Percentiles rank a stretch among this genome's conserved stretches.
Conservation (phyloP, 2,888 invertebrate genomes). For the Leptogaster cylindrica region DNA sequence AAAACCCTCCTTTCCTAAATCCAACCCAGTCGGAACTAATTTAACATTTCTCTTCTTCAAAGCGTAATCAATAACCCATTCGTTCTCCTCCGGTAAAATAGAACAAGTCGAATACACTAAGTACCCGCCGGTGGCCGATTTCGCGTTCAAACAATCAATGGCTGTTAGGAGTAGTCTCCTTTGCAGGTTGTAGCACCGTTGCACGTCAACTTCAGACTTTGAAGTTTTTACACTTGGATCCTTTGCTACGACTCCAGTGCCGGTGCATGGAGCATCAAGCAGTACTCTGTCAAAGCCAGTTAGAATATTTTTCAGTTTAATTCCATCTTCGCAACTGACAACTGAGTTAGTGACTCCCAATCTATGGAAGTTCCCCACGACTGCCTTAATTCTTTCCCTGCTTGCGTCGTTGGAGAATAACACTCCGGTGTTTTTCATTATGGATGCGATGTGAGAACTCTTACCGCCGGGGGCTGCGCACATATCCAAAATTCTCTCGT, state of each 20-base stretch:
- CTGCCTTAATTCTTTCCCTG: slow-evolving; percentile 85
- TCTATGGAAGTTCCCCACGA: slow-evolving; percentile 96
- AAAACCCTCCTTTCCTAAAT: slow-evolving; percentile 96
- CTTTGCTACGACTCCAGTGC: slow-evolving; percentile 97
- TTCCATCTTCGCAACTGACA: slow-evolving; percentile 87
- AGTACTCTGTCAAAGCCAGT: slow-evolving; percentile 94
- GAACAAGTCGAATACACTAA: slow-evolving; percentile 99
- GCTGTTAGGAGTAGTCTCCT: slow-evolving; percentile 90
- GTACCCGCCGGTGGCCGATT: slow-evolving; percentile 90
- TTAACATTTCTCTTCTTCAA: slow-evolving; percentile 92
- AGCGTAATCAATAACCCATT: slow-evolving; percentile 95
- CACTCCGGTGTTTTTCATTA: slow-evolving; percentile 98
- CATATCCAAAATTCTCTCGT: slow-evolving; percentile 94
- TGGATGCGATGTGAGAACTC: slow-evolving; percentile 94
- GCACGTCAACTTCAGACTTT: slow-evolving; percentile 88
- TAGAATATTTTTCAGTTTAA: slow-evolving; percentile 81
- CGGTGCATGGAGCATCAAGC: slow-evolving; percentile 97
- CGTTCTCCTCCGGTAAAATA: slow-evolving; percentile 97
- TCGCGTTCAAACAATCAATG: slow-evolving; percentile 95
- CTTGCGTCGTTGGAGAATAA: slow-evolving; percentile 96
- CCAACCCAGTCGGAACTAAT: slow-evolving; percentile 89
- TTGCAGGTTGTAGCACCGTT: slow-evolving; percentile 90
- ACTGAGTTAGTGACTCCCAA: slow-evolving; percentile 94
- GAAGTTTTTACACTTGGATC: slow-evolving; percentile 95
- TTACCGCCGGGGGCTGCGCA: slow-evolving; percentile 99